Conservation (phyloP, 2,888 invertebrate species). For the Parthenolecanium corni region DNA sequence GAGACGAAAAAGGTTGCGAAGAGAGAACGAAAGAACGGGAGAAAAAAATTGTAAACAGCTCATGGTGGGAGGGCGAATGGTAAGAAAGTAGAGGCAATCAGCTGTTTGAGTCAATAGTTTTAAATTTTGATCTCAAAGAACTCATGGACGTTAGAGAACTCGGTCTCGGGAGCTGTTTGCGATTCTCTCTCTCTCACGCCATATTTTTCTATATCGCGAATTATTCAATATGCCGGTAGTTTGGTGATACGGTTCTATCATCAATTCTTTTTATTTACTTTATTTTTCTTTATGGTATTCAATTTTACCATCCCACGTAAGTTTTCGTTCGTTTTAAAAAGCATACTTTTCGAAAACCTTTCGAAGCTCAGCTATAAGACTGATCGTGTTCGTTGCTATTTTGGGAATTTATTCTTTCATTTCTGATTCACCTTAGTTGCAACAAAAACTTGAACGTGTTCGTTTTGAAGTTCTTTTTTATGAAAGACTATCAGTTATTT, state of each 20-base stretch:
- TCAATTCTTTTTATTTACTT: background rate
- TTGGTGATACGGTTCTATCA: background rate
- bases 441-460: no score
- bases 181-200: background rate
- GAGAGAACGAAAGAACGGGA: no score
- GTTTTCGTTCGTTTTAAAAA: background rate
- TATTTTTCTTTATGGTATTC: background rate
- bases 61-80: background rate
- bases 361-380: no score
- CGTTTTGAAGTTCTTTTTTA: no score
- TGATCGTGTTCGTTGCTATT: no score
- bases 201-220: background rate
- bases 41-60: no score
- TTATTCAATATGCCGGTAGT: constrained; percentile 11
- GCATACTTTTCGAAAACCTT: no score
- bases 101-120: constrained; percentile 8
- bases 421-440: no score
- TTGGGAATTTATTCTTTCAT: no score
- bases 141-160: background rate
- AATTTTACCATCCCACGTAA: background rate
- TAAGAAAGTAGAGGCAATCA: constrained; percentile 1
- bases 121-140: background rate
- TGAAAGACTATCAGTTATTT: no score
- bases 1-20: no score
- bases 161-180: background rate